Base-by-base conservation (phyloP, 2,797 vertebrate genomes). In the Notamacropus eugenii region DNA sequence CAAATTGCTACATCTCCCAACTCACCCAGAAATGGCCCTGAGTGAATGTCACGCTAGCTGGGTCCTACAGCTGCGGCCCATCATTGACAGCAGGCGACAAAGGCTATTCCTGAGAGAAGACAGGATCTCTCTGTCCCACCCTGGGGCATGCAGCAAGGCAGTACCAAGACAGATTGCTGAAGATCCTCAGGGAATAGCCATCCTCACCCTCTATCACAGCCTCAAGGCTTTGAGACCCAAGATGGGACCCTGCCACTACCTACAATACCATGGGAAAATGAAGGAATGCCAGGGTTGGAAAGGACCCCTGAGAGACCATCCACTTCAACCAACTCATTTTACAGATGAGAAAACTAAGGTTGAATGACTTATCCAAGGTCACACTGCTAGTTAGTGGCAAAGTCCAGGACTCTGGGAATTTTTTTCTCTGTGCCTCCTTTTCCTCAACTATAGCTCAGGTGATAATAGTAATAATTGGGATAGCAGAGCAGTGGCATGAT, bases 41-140 rank as follows among this genome's bases (percentile, higher is more conserved):
- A 93, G 95, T 92, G 94, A 8, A 95, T 10, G 22, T 94, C 93
- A 96, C 54, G 40, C 59, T 91, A 90, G 96, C 92, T 95, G 62
- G 34, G 2, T 54, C 3, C 3, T 52, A 92, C 97, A 98, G 97
- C 97, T 97, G 96, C 93, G 93, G 92, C 91, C 93, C 95, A 54
- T 96, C 97, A 96, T 2, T 24, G 93, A 93, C 93, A 95, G 93
- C 96, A 96, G 97, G 96, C 96, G 94, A 93, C 57, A 11, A 54
- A 95, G 90, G 29, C 55, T 8, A 14, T 92, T 95, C 92, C 94
- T 54, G 1, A 8, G 94, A 96, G 94, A 92, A 93, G 95, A 97
- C 58, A 4, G 10, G 74, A 40, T 62, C 94, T 93, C 92, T 59
- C 91, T 56, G 90, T 59, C 94, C 93, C 94, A 95, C 94, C 95